phyloP scores from a whole-genome alignment of 2,888 invertebrate species.

The Dryocosmus kuriphilus region DNA sequence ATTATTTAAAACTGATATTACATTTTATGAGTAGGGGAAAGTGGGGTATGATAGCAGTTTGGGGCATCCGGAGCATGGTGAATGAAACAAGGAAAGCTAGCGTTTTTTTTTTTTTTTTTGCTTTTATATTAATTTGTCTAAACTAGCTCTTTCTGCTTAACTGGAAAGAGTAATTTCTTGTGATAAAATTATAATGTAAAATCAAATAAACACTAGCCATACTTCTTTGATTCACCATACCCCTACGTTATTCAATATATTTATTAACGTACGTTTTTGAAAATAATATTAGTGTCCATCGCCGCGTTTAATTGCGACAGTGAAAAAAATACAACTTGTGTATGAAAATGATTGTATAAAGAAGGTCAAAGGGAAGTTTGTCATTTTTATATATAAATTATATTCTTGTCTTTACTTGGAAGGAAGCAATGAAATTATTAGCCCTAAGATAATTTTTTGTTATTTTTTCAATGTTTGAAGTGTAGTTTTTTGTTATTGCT shows the following conservation, averaged over 20 bases:
- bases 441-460: not conserved
- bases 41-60: too few species aligned
- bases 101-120: too few species aligned
- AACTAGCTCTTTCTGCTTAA: too few species aligned
- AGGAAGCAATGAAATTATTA: not conserved
- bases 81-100: too few species aligned
- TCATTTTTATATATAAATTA: slow-evolving; percentile 7
- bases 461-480: not conserved
- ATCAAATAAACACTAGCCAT: too few species aligned
- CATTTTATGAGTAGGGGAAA: too few species aligned
- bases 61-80: too few species aligned
- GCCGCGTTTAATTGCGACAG: not conserved
- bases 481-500: not conserved
- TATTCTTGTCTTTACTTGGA: not conserved
- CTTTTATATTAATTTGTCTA: too few species aligned
- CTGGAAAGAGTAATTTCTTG: too few species aligned
- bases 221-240: too few species aligned
- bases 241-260: too few species aligned
- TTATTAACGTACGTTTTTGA: not conserved
- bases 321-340: not conserved
- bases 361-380: not conserved
- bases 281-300: not conserved
- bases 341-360: not conserved
- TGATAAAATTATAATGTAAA: too few species aligned
- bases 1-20: not conserved